Evolutionary conservation across 2,113 vertebrate genomes (phyloP).

Genomic region (Dissostichus mawsoni): DNA sequence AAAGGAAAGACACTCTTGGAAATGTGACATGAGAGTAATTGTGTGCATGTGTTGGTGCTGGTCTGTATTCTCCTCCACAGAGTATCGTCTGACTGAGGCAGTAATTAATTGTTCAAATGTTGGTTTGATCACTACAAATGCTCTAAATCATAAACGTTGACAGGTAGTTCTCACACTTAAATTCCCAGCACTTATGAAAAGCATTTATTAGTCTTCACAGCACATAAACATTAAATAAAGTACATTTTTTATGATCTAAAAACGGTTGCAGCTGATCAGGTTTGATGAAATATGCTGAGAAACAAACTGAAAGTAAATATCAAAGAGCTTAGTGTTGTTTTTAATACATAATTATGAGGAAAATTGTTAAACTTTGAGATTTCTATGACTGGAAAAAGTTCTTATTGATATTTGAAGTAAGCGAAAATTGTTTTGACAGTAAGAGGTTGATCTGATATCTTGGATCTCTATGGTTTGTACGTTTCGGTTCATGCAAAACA

Average conservation of each 20-base stretch:
- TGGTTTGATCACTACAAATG: constrained; percentile 19
- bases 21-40: constrained; percentile 52
- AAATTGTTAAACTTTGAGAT: background rate
- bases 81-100: constrained; percentile 11
- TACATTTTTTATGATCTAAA: background rate
- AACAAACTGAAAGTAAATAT: too few species aligned
- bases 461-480: background rate
- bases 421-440: background rate
- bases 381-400: background rate
- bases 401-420: background rate
- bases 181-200: background rate
- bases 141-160: background rate
- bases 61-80: background rate
- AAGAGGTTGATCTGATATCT: background rate
- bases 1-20: constrained; percentile 25
- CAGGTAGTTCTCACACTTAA: background rate
- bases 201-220: background rate
- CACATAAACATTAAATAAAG: background rate
- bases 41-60: constrained; percentile 34
- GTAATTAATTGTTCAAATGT: constrained; percentile 15
- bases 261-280: background rate
- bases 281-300: background rate
- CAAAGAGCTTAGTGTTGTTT: background rate
- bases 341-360: background rate
- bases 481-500: background rate